Conservation (phyloP, 2,797 vertebrate species). For the Channa striata region DNA sequence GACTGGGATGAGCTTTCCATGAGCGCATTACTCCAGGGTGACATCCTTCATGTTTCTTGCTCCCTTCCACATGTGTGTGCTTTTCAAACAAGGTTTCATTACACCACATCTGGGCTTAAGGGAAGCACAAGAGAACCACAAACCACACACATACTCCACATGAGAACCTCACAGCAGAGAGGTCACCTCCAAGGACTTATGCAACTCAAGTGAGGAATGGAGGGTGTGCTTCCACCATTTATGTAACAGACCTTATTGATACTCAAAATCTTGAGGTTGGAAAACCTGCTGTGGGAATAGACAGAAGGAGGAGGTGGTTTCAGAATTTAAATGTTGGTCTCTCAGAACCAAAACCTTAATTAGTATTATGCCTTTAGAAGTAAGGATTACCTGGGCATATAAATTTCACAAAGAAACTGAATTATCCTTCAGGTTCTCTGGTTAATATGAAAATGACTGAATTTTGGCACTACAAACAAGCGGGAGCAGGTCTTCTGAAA, state of each 20-base stretch:
- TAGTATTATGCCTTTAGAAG: not conserved
- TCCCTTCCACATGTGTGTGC: constrained; percentile 67
- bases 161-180: constrained; percentile 28
- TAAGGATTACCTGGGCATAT: not conserved
- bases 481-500: not conserved
- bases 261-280: constrained; percentile 34
- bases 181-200: constrained; percentile 64
- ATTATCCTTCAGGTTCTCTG: not conserved
- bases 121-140: constrained; percentile 47
- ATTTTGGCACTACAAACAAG: no score
- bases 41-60: constrained; percentile 51
- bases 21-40: constrained; percentile 37
- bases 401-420: not conserved
- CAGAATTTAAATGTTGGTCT: constrained; percentile 1
- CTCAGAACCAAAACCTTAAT: not conserved
- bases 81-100: constrained; percentile 54
- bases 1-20: constrained; percentile 38
- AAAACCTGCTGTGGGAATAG: constrained; percentile 19
- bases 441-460: not conserved
- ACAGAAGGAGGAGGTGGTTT: not conserved
- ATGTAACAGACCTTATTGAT: constrained; percentile 54
- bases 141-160: constrained; percentile 38
- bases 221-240: constrained; percentile 41
- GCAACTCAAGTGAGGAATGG: constrained; percentile 47
- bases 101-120: constrained; percentile 63